These are phyloP conservation scores for Drosophila bifasciata DNA, from an alignment of 1,140 invertebrate genomes.

Conservation along the genomic window DNA sequence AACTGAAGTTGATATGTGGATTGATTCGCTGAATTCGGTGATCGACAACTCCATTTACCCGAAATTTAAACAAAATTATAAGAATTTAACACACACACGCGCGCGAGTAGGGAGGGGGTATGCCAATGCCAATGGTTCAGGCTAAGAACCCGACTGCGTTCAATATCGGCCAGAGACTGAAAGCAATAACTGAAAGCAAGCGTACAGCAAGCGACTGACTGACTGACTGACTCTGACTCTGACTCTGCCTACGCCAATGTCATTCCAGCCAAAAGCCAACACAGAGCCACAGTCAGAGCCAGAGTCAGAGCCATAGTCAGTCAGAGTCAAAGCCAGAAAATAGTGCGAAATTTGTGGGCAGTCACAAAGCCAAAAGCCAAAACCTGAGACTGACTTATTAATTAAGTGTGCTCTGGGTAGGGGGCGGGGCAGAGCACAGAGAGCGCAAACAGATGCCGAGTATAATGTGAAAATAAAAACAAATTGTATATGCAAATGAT, in stretches of 20 bases:
- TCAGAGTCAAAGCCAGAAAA: conserved; percentile 49
- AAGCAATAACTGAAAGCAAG: conserved; percentile 31
- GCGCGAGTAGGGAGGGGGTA: too few species aligned
- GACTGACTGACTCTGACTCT: conserved; percentile 35
- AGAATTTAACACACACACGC: neutral
- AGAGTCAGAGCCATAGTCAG: conserved; percentile 2
- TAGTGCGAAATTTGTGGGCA: conserved; percentile 78
- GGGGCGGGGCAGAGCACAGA: conserved; percentile 14
- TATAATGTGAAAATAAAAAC: conserved; percentile 53
- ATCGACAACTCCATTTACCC: conserved; percentile 73
- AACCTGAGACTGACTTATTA: conserved; percentile 75
- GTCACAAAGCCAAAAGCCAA: conserved; percentile 50
- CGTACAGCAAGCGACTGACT: conserved; percentile 27
- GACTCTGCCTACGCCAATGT: conserved; percentile 76
- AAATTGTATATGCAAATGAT: conserved; percentile 73
- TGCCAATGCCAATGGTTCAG: conserved; percentile 64
- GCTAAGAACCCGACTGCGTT: conserved; percentile 75
- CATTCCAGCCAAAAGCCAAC: conserved; percentile 49
- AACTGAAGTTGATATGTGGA: conserved; percentile 44
- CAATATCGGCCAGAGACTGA: conserved; percentile 41
- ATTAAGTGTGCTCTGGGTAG: conserved; percentile 72
- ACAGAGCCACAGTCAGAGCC: conserved; percentile 1
- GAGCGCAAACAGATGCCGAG: conserved; percentile 22
- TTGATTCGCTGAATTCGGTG: conserved; percentile 11
- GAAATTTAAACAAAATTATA: conserved; percentile 26